Evolutionary conservation across 2,888 invertebrate genomes (phyloP), one percentile per base, ranked within the genome.

Genomic region (Ichneumon xanthorius): DNA sequence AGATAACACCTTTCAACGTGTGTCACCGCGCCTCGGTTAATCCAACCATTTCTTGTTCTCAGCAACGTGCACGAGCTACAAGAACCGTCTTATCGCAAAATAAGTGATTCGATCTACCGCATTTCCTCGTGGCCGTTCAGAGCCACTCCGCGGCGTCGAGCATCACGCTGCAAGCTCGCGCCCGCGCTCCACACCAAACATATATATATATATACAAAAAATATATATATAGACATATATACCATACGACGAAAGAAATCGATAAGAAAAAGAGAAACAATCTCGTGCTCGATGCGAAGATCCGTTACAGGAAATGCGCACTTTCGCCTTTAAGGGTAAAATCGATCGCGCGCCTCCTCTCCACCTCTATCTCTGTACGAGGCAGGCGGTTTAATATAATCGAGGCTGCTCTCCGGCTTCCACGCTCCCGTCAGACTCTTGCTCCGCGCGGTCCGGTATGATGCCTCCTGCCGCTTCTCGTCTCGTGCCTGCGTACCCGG

Each of bases 231-330:
- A 11, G n/a, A 75, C 33, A 33, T 40, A 40, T 40, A 40, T 40
- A 40, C 3, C 1, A 11, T 2, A 40, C 5, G 2, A 2, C 40
- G 40, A 40, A 70, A 76, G 75, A 72, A 80, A 80, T 84, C 22
- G 79, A 72, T 76, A 72, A 80, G 50, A 85, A 82, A 80, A 85
- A 82, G 76, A 80, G 79, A 53, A 76, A 82, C 76, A 82, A 85
- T 85, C 72, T 80, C 85, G 79, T 72, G 82, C 76, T 77, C 71
- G 82, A 85, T 85, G 75, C 82, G 72, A 75, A 79, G 72, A 80
- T 76, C 85, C 85, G 85, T 85, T 85, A 82, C 85, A 82, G 85
- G 85, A 85, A 85, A 85, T 85, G 85, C 82, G 82, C 82, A 85
- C 85, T 85, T 85, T 48, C 45, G 45, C 45, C 45, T 48, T 48